Percentiles rank a stretch among this genome's conserved stretches.
These are phyloP conservation scores for Rhimphoctona megacephalus DNA, from an alignment of 2,888 invertebrate genomes.

Conservation along the genomic window DNA sequence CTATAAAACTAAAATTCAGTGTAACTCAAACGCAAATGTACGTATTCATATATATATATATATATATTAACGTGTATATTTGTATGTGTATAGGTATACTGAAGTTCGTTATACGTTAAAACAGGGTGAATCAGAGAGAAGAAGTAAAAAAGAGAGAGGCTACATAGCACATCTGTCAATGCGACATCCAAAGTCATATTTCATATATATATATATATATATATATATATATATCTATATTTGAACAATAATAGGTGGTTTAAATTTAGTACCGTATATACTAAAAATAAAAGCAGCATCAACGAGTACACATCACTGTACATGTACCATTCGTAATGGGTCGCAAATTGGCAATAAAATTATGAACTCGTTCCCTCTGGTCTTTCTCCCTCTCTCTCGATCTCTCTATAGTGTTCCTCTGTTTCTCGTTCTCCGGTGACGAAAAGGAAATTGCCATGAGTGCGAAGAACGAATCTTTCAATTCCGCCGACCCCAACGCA, in stretches of 20 bases:
- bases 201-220: not conserved
- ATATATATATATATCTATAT: not conserved
- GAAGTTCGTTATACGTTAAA: conserved; percentile 43
- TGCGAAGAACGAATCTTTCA: conserved; percentile 80
- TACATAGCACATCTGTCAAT: conserved; percentile 47
- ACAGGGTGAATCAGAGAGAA: conserved; percentile 41
- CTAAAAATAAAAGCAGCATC: conserved; percentile 52
- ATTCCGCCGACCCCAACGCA: conserved; percentile 74
- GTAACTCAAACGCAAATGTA: conserved; percentile 61
- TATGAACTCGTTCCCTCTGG: conserved; percentile 76
- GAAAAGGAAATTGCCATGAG: conserved; percentile 83
- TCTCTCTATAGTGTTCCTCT: conserved; percentile 1
- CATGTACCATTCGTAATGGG: conserved; percentile 75
- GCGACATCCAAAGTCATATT: conserved; percentile 35
- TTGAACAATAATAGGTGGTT: conserved; percentile 24
- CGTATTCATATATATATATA: not conserved
- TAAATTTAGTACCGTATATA: conserved; percentile 36
- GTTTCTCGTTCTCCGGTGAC: conserved; percentile 65
- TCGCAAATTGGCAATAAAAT: conserved; percentile 83
- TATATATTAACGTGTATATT: not conserved
- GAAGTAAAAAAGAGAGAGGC: conserved; percentile 40
- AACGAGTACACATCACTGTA: conserved; percentile 43
- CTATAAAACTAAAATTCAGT: conserved; percentile 76
- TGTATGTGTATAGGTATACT: conserved; percentile 7
- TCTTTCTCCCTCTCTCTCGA: conserved; percentile 7